These are phyloP conservation scores for Takifugu ocellatus DNA, from an alignment of 2,797 vertebrate species.

Conservation along the genomic window DNA sequence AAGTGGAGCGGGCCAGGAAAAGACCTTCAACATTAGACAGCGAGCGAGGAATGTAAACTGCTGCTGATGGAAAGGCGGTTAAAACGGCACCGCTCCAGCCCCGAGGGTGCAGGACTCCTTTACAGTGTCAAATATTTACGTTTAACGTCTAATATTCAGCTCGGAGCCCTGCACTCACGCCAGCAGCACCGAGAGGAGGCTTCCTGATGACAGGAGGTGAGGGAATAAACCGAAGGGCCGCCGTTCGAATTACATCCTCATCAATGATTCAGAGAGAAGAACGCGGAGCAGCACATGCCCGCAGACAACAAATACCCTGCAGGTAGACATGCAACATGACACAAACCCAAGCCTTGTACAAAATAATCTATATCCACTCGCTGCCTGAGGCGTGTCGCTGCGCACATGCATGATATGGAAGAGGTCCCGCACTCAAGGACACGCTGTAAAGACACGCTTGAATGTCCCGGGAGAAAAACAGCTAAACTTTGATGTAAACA, in stretches of 20 bases:
- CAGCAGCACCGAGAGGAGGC: constrained; percentile 26
- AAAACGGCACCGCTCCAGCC: background rate
- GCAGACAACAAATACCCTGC: constrained; percentile 38
- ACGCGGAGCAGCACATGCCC: constrained; percentile 13
- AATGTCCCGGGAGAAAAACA: too few species aligned
- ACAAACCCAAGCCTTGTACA: constrained; percentile 5
- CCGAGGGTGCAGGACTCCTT: too few species aligned
- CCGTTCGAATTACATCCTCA: constrained; percentile 69
- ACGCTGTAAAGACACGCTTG: background rate
- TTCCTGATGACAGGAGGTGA: constrained; percentile 47
- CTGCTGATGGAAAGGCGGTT: background rate
- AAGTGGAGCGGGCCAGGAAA: constrained; percentile 52
- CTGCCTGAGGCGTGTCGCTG: too few species aligned
- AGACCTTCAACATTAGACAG: constrained; percentile 52
- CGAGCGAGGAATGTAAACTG: constrained; percentile 60
- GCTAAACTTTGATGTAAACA: background rate
- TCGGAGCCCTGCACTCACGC: constrained; percentile 13
- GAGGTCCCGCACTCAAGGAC: constrained; percentile 6
- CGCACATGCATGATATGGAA: background rate
- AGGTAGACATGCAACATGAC: constrained; percentile 29
- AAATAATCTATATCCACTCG: background rate
- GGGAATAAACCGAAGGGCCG: constrained; percentile 35
- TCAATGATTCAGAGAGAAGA: constrained; percentile 75
- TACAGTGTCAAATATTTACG: background rate
- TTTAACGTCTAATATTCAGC: constrained; percentile 6